Conservation (phyloP, 2,888 invertebrate genomes). For the Drosophila paramelanica region DNA sequence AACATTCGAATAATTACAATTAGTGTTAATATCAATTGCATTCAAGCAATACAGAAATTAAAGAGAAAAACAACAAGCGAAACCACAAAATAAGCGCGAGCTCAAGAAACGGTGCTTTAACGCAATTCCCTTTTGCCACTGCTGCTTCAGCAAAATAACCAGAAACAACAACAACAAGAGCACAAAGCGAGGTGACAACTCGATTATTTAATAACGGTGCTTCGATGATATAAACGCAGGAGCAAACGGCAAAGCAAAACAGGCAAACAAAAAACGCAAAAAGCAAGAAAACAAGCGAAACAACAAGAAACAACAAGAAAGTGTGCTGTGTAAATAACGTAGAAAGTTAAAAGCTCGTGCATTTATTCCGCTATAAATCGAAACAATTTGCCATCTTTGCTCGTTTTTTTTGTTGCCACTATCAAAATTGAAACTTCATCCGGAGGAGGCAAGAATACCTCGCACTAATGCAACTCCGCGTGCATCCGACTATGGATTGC, state of each 20-base stretch:
- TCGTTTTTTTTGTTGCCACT: conserved; percentile 3
- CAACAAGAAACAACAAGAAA: conserved; percentile 37
- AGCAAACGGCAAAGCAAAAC: conserved; percentile 29
- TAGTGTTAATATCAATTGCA: conserved; percentile 25
- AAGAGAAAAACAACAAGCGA: conserved; percentile 27
- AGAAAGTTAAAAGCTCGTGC: conserved; percentile 42
- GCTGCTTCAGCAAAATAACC: conserved; percentile 3
- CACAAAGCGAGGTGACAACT: conserved; percentile 30
- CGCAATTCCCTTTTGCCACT: conserved; percentile 30
- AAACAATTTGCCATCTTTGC: conserved; percentile 29
- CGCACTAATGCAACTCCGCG: conserved; percentile 73
- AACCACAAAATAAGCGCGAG: conserved; percentile 23
- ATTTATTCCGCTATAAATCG: conserved; percentile 37
- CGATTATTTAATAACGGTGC: conserved; percentile 35
- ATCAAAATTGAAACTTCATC: conserved; percentile 6
- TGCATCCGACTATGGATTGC: conserved; percentile 75
- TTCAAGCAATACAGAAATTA: conserved; percentile 1
- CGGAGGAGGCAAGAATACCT: conserved; percentile 11
- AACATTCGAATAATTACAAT: conserved; percentile 31
- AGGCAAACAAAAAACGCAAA: conserved; percentile 13
- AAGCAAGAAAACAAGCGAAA: conserved; percentile 6
- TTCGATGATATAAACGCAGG: conserved; percentile 38
- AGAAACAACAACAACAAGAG: conserved; percentile 11
- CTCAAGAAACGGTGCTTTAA: conserved; percentile 57
- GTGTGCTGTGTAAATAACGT: conserved; percentile 40